Conservation (phyloP, 2,797 vertebrate genomes). For the Peromyscus aztecus region DNA sequence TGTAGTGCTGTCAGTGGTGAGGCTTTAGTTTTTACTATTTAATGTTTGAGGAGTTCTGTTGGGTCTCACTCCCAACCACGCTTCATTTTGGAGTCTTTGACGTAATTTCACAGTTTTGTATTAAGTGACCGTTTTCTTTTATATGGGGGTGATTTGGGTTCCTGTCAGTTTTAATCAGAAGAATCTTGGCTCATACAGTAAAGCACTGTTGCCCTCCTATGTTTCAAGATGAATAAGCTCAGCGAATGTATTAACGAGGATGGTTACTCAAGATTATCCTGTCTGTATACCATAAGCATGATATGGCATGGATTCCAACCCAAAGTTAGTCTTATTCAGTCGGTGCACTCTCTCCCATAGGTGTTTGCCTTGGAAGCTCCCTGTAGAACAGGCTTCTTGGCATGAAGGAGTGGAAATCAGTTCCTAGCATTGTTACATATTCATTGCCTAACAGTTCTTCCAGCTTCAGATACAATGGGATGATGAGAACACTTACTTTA, state of each 20-base stretch:
- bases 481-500: constrained; percentile 51
- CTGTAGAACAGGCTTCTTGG: background rate
- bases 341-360: background rate
- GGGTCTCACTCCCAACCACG: background rate
- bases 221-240: background rate
- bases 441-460: background rate
- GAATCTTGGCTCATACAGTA: constrained; percentile 1
- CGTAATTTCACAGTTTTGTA: background rate
- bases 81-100: constrained; percentile 13
- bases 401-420: background rate
- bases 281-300: background rate
- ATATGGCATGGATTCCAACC: background rate
- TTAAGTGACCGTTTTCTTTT: constrained; percentile 3
- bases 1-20: background rate
- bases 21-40: background rate
- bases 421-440: background rate
- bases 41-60: background rate
- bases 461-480: constrained; percentile 29
- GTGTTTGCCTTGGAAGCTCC: background rate
- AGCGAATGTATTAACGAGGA: background rate
- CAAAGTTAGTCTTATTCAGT: background rate
- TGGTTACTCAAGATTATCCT: background rate
- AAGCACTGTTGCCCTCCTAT: background rate
- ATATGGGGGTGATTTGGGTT: background rate
- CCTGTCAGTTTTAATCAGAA: constrained; percentile 47